Evolutionary conservation across 53 echinoderm and acorn worm genomes (phyloP), one percentile per base, ranked within the genome.

Genomic region (Patiria pectinifera): DNA sequence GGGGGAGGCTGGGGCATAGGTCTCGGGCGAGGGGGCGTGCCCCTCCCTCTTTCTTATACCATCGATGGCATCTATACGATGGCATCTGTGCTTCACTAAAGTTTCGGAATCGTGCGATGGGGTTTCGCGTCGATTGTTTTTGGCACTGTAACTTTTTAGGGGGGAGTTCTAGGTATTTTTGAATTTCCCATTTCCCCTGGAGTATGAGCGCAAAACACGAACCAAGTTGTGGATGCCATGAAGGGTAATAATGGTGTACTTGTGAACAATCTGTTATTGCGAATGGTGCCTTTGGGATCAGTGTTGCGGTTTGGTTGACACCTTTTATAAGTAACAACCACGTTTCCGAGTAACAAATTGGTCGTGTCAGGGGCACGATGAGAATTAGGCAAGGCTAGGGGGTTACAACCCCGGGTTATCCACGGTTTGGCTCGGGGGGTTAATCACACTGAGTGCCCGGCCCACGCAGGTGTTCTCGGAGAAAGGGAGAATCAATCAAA

Each of bases 401-500:
- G 24, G 74, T 74, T 23, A 21, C 9, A 74, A 23, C 22, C 74
- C 74, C 74, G 74, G 74, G 74, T 74, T 74, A 74, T 22, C 24
- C 24, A 74, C n/a, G 74, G 24, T 13, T 74, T 74, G 18, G 74
- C 74, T 24, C 74, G 23, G 74, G 74, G n/a, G 79, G 76, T 76
- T 78, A 45, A 78, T 78, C 79, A 16, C 79, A 11, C 47, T 46
- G 79, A 78, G 14, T 45, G 13, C 79, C 11, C 12, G 79, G 79
- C 35, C 10, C 47, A 14, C 13, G 79, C 79, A 74, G 74, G 74
- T 74, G 74, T 74, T n/a, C 24, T 23, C 74, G 74, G 10, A 74
- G 74, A 74, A 24, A 74, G 66, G 24, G 24, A 23, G 24, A 74
- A 74, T 74, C 74, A 74, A 74, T 74, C 74, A 74, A 74, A 74